Conservation (phyloP, 2,888 invertebrate species). For the Eupeodes latifasciatus region DNA sequence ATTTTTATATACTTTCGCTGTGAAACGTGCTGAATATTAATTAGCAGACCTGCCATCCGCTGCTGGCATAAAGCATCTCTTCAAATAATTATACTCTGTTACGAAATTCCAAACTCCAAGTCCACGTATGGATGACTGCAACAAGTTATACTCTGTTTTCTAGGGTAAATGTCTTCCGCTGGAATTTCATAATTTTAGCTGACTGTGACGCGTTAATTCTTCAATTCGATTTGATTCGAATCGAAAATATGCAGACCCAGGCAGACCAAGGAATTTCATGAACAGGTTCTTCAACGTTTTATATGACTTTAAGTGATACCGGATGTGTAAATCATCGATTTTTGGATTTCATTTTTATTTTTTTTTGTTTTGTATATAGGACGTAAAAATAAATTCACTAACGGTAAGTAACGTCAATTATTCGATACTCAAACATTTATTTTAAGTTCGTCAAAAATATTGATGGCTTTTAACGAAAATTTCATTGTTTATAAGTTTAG, state of each 20-base stretch:
- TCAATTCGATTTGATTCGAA: neutral
- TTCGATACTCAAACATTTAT: neutral
- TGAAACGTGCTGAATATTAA: conserved; percentile 17
- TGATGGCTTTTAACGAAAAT: neutral
- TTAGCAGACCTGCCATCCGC: neutral
- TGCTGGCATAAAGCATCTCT: neutral
- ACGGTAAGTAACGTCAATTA: conserved; percentile 18
- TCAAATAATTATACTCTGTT: neutral
- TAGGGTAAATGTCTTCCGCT: conserved; percentile 21
- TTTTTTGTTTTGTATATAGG: neutral
- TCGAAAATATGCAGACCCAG: neutral
- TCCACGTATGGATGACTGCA: conserved; percentile 7
- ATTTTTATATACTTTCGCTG: conserved; percentile 19
- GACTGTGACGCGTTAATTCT: conserved; percentile 1
- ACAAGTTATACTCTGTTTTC: conserved; percentile 4
- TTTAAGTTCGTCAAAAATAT: neutral
- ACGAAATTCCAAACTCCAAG: conserved; percentile 23
- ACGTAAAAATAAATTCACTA: conserved; percentile 22
- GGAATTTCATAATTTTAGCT: conserved; percentile 30
- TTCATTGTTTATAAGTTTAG: neutral
- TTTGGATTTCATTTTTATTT: conserved; percentile 12
- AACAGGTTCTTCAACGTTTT: neutral
- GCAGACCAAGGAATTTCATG: neutral
- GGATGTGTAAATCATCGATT: conserved; percentile 39
- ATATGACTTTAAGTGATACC: conserved; percentile 22